Evolutionary conservation across 2,797 vertebrate genomes (phyloP).

Genomic region (Squalus acanthias): DNA sequence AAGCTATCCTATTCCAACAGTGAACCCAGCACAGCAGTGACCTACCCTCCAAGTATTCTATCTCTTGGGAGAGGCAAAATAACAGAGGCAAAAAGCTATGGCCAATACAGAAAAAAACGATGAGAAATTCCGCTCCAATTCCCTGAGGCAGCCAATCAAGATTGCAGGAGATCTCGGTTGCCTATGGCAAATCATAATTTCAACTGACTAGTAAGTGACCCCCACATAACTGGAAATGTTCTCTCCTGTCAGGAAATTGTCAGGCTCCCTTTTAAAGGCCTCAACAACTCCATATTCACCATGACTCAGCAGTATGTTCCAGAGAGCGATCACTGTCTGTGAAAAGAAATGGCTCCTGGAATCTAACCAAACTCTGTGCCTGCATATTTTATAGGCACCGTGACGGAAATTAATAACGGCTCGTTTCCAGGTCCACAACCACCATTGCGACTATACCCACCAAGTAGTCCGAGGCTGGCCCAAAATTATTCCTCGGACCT

Average conservation of each 20-base stretch:
- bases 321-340: too few relatives aligned
- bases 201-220: neutral
- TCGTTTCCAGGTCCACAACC: neutral
- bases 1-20: neutral
- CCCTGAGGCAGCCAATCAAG: neutral
- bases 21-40: neutral
- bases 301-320: too few relatives aligned
- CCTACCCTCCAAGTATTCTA: neutral
- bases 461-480: too few relatives aligned
- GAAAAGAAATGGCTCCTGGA: too few relatives aligned
- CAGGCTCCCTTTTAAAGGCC: neutral
- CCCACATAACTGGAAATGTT: neutral
- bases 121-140: neutral
- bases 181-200: neutral
- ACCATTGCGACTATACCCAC: too few relatives aligned
- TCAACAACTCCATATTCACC: neutral
- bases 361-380: neutral
- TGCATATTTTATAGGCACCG: neutral
- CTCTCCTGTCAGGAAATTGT: neutral
- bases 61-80: neutral
- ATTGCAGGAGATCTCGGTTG: neutral
- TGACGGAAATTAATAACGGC: neutral
- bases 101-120: neutral
- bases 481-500: too few relatives aligned
- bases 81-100: neutral